Conservation (phyloP, 2,113 vertebrate species). For the Asarcornis scutulata region DNA sequence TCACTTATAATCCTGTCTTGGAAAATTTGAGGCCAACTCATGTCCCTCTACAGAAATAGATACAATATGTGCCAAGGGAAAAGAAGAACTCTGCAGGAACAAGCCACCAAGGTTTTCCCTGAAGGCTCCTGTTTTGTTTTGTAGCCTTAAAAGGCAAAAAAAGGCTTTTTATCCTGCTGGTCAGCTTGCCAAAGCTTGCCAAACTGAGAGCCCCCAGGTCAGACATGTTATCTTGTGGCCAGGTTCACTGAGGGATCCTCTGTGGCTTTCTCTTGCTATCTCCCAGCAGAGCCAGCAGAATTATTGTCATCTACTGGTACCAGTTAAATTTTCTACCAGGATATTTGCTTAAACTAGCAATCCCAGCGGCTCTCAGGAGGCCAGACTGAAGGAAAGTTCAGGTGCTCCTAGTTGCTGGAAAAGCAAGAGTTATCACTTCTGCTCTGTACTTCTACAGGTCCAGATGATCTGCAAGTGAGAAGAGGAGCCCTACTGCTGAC, state of each 20-base stretch:
- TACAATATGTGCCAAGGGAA: neutral
- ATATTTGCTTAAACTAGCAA: neutral
- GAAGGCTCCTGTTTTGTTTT: neutral
- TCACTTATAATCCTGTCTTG: neutral
- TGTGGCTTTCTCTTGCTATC: neutral
- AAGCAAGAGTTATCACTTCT: neutral
- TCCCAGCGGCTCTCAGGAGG: neutral
- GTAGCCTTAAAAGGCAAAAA: neutral
- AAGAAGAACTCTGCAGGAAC: neutral
- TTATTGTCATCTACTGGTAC: neutral
- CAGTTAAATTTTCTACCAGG: neutral
- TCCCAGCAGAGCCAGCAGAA: neutral
- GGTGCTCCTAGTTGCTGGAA: accelerated
- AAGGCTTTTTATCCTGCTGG: neutral
- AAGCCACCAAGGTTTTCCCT: neutral
- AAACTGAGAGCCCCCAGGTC: neutral
- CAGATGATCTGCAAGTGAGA: neutral
- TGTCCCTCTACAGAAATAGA: neutral
- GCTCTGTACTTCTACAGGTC: neutral
- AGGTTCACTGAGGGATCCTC: neutral
- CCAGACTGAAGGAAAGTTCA: neutral
- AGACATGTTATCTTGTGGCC: neutral
- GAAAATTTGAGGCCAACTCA: neutral
- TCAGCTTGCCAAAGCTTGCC: neutral
- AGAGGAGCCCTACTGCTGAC: neutral